Evolutionary conservation across 2,113 vertebrate species (phyloP), one percentile per base, ranked within the genome.

Genomic region (Lampris megalopsis): DNA sequence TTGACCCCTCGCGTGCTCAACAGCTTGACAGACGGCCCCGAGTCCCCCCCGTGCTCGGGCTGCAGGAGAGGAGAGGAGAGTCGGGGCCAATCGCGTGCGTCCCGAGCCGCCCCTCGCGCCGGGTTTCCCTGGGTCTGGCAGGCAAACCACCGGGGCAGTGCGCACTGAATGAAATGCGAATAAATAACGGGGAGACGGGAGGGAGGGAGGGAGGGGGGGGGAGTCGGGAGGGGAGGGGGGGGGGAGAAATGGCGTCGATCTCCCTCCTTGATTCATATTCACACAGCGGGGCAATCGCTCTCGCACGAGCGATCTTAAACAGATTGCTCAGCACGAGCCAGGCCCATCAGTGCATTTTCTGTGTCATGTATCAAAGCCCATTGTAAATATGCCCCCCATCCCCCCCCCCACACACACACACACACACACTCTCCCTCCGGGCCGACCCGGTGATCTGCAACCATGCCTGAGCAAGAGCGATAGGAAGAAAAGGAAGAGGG

Each of bases 231-330:
- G 47, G 41, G 24, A 49, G 52, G 36, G 54, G 62, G 62, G 47
- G 64, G 62, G 54, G 70, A 66, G 80, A 81, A 78, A 72, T 42
- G 53, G 63, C 75, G 84, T 91, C 90, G 80, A 92, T 91, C 91
- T 89, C 73, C 68, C 77, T 47, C 52, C 85, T 84, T 86, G 88
- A 91, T 92, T 93, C 89, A 87, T 82, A 92, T 93, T 93, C 91
- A 91, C 73, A 36, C 13, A n/a, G 66, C 10, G 60, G 80, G 73
- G 74, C 89, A 76, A 89, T 92, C 69, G 56, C 90, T 91, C 86
- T 83, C 68, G 69, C 78, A 80, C 2, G 75, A 83, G 75, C 85
- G 90, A 93, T 93, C 83, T 82, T 79, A 79, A 93, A 91, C 88
- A 84, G 82, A 93, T 92, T 89, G 83, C 86, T 82, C 74, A 69